These are phyloP conservation scores for Pseudococcus longispinus DNA, from an alignment of 2,888 invertebrate genomes.

Conservation along the genomic window DNA sequence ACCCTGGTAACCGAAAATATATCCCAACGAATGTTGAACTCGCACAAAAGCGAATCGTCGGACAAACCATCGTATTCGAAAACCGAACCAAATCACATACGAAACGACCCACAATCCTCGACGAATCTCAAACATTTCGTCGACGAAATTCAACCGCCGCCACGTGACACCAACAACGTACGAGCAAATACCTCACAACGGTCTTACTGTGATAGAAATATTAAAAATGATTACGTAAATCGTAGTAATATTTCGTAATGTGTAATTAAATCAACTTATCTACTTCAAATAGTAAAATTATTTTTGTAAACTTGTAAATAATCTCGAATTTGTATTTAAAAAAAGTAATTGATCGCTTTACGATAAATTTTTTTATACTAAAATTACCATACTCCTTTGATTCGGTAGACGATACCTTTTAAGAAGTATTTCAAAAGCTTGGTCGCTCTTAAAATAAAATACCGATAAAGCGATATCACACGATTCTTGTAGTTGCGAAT, in stretches of 20 bases:
- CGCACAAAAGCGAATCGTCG: neutral
- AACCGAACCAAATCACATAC: neutral
- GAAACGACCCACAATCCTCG: neutral
- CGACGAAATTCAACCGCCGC: neutral
- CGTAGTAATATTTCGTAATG: conserved; percentile 37
- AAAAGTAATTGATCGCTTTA: neutral
- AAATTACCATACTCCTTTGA: neutral
- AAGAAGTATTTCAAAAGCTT: neutral
- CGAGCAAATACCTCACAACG: neutral
- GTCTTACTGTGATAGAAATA: conserved; percentile 35
- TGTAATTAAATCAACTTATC: neutral
- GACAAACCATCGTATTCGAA: neutral
- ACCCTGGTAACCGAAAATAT: conserved; percentile 54
- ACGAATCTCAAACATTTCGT: neutral
- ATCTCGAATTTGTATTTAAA: neutral
- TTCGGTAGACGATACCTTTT: neutral
- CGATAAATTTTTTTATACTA: neutral
- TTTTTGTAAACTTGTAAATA: neutral
- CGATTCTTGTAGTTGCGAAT: conserved; percentile 43
- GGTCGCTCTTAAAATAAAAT: neutral
- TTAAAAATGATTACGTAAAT: conserved; percentile 20
- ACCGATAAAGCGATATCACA: conserved; percentile 11
- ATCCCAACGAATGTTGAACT: conserved; percentile 7
- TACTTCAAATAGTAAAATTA: neutral
- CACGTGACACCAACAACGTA: neutral